Base-by-base conservation (phyloP, 2,888 invertebrate species). In the Nemoura dubitans region DNA sequence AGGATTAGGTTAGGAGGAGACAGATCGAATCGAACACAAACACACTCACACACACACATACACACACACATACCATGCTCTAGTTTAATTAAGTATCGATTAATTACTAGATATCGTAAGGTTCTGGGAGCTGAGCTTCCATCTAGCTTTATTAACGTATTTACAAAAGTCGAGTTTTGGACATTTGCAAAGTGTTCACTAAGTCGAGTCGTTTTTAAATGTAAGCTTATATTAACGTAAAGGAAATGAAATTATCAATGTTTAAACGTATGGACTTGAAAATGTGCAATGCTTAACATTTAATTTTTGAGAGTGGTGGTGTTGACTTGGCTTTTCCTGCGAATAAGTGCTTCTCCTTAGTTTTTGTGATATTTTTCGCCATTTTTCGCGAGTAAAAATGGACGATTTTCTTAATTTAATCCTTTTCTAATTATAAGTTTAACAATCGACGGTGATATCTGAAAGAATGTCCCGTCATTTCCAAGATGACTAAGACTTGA, bases 121-220 rank as follows among this genome's bases (percentile, higher is more conserved):
- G 26, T 83, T 36, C n/a, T 77, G 87, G 88, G 86, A 88, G 88
- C 88, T 59, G 87, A 88, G 88, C 88, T 88, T 88, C 88, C 88
- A 16, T 43, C 25, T 84, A 87, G 87, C 87, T 88, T 88, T 87
- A 87, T 86, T 86, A 86, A 86, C 83, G 43, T 87, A 87, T 86
- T 86, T 59, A 59, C 59, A 59, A n/a, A n/a, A 59, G 59, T 85
- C 86, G 86, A 83, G 85, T 76, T 42, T 83, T 78, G 87, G 86
- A 82, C 88, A 88, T 88, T 88, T 88, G 27, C 76, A 76, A 88
- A 88, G 86, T 88, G 88, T 88, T 87, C 87, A 85, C 76, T n/a
- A n/a, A n/a, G 85, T 86, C 21, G 59, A 80, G 86, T 87, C 83
- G 86, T 86, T 81, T 87, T 83, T 86, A 84, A 84, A 27, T 43